These are phyloP conservation scores for Platycheirus albimanus DNA, from an alignment of 2,888 invertebrate species.

Conservation along the genomic window DNA sequence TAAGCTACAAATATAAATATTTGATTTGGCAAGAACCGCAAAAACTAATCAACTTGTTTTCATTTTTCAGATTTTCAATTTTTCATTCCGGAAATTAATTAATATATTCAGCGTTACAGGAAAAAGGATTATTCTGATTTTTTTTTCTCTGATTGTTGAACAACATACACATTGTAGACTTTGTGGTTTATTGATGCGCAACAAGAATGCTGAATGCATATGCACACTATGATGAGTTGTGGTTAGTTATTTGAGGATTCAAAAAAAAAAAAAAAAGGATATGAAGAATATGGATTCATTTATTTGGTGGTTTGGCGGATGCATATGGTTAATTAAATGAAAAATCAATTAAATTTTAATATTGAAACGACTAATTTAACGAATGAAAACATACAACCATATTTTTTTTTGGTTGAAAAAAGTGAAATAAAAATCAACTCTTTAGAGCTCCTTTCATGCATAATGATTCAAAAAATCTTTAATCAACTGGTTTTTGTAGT, in stretches of 20 bases:
- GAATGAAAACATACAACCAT: too few relatives aligned
- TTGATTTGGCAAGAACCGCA: conserved; percentile 32
- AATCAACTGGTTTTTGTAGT: too few relatives aligned
- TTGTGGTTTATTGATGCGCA: conserved; percentile 28
- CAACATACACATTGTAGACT: conserved; percentile 36
- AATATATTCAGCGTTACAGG: background rate
- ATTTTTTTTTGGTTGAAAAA: too few relatives aligned
- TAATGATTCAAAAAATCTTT: too few relatives aligned
- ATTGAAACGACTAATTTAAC: background rate
- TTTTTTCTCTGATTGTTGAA: background rate
- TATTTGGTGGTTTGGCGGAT: background rate
- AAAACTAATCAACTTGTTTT: conserved; percentile 56
- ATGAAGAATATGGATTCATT: background rate
- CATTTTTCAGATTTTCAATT: conserved; percentile 31
- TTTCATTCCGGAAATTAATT: conserved; percentile 38
- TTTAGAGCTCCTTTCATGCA: too few relatives aligned
- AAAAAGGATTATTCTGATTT: background rate
- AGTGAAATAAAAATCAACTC: too few relatives aligned
- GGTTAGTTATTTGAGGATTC: conserved; percentile 8
- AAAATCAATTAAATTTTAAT: conserved; percentile 14
- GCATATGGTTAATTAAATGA: background rate
- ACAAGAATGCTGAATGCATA: background rate
- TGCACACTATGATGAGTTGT: conserved; percentile 30
- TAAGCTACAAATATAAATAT: conserved; percentile 22
- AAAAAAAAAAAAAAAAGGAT: background rate